These are phyloP conservation scores for Boloria selene DNA, from an alignment of 2,888 invertebrate species.

Conservation along the genomic window DNA sequence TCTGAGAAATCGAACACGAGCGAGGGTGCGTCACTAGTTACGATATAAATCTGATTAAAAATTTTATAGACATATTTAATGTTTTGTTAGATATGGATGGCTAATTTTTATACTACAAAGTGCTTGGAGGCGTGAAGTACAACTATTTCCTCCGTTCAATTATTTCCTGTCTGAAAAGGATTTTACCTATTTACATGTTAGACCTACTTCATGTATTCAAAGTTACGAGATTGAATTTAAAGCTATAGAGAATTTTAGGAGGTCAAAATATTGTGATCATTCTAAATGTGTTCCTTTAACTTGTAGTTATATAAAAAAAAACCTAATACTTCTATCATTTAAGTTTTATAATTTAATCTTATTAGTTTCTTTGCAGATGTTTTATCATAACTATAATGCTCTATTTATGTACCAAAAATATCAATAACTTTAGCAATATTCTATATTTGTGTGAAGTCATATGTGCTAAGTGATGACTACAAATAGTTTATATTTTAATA, in stretches of 20 bases:
- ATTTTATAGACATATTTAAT: neutral
- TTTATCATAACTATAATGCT: slow-evolving; percentile 4
- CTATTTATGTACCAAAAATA: slow-evolving; percentile 4
- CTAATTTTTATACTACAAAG: neutral
- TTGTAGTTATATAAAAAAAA: neutral
- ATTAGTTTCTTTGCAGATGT: slow-evolving; percentile 18
- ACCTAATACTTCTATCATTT: neutral
- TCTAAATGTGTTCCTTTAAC: too few relatives aligned
- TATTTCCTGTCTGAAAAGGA: neutral
- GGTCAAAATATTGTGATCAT: too few relatives aligned
- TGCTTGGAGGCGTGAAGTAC: neutral
- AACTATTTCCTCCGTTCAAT: neutral
- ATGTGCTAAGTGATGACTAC: too few relatives aligned
- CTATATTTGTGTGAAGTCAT: neutral
- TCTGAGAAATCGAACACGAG: too few relatives aligned
- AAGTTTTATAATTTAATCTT: slow-evolving; percentile 8
- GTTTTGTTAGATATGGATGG: slow-evolving; percentile 6
- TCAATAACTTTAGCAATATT: slow-evolving; percentile 4
- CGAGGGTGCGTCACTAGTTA: too few relatives aligned
- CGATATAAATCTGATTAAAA: too few relatives aligned
- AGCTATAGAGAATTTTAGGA: too few relatives aligned
- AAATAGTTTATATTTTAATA: too few relatives aligned
- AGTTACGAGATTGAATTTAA: too few relatives aligned
- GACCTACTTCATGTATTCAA: too few relatives aligned
- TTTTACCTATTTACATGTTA: too few relatives aligned